A percentile compares a stretch with the other conserved stretches of the same genome.
Conservation (phyloP, 2,113 vertebrate species). For the Megaceryle torquata region DNA sequence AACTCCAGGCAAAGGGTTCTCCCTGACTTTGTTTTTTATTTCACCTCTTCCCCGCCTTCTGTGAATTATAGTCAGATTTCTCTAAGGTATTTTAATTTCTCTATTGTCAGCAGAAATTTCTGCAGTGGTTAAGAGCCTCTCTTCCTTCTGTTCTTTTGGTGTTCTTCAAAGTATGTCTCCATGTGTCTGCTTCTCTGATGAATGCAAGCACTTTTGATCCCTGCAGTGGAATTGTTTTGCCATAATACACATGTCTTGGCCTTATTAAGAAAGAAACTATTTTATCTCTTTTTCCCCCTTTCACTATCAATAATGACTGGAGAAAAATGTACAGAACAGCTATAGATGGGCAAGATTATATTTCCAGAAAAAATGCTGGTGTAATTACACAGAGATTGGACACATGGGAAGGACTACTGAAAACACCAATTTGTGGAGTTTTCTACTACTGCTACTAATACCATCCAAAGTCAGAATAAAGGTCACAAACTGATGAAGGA, state of each 20-base stretch:
- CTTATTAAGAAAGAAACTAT: neutral
- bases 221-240: neutral
- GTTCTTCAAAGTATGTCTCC: neutral
- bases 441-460: neutral
- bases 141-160: neutral
- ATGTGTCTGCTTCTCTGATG: neutral
- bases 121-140: neutral
- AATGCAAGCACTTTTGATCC: neutral
- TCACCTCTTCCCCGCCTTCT: neutral
- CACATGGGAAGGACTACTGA: neutral
- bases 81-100: neutral
- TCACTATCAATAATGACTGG: neutral
- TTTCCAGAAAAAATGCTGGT: neutral
- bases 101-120: neutral
- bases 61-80: neutral
- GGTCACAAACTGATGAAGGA: neutral
- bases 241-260: neutral
- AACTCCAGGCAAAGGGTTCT: neutral
- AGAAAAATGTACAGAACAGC: neutral
- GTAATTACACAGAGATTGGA: neutral
- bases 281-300: neutral
- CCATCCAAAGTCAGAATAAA: neutral
- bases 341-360: neutral
- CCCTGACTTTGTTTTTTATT: neutral
- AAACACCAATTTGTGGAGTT: neutral